These are phyloP conservation scores for Heliconius hermathena DNA, from an alignment of 1,140 invertebrate genomes.

Conservation along the genomic window DNA sequence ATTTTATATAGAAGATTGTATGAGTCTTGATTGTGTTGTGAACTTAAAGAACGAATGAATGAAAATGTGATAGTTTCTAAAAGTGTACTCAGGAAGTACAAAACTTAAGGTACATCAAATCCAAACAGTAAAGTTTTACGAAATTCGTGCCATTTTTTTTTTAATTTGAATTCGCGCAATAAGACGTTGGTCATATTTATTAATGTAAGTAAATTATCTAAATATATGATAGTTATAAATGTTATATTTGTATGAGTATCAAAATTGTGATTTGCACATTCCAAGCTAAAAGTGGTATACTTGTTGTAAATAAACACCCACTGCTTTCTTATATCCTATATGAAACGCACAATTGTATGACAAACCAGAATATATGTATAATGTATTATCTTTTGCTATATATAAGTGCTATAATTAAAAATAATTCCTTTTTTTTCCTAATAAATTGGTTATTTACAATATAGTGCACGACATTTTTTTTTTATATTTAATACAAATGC, in stretches of 20 bases:
- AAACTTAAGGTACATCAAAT: slow-evolving; percentile 39
- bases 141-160: slow-evolving; percentile 61
- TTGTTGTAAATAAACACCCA: slow-evolving; percentile 28
- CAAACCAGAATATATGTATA: slow-evolving; percentile 7
- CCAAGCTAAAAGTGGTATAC: slow-evolving; percentile 38
- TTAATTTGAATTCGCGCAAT: slow-evolving; percentile 43
- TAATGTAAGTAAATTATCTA: slow-evolving; percentile 37
- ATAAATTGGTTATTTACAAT: slow-evolving; percentile 4
- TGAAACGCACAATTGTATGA: slow-evolving; percentile 10
- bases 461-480: neutral
- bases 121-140: slow-evolving; percentile 49
- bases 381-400: slow-evolving; percentile 6
- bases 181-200: slow-evolving; percentile 39
- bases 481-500: neutral
- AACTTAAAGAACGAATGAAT: neutral
- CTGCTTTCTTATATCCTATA: slow-evolving; percentile 14
- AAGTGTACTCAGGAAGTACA: neutral
- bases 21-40: neutral
- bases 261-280: slow-evolving; percentile 57
- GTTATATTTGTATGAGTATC: slow-evolving; percentile 12
- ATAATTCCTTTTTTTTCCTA: neutral
- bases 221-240: slow-evolving; percentile 14
- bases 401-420: neutral
- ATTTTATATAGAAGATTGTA: neutral
- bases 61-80: neutral